Evolutionary conservation across 2,113 vertebrate species (phyloP).

Genomic region (Colius striatus): DNA sequence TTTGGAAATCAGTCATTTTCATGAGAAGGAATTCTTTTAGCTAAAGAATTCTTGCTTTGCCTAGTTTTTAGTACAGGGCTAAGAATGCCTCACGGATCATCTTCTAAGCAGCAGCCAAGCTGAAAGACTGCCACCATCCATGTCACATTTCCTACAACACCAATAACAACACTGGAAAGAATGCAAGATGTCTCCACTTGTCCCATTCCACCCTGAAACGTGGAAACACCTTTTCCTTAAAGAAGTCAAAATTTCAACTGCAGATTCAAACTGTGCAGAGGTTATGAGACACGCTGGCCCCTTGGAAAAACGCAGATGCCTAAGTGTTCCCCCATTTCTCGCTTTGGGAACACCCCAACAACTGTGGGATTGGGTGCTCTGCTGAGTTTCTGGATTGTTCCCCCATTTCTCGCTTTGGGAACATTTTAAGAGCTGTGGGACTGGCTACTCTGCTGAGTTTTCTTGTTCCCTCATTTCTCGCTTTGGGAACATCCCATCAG

Average conservation of each 20-base stretch:
- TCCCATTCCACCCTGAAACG: neutral
- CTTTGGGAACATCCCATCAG: neutral
- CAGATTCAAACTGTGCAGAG: conserved; percentile 2
- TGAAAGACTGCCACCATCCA: neutral
- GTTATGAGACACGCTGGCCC: neutral
- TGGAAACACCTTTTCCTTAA: neutral
- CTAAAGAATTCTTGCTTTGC: neutral
- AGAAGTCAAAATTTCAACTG: neutral
- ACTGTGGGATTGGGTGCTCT: neutral
- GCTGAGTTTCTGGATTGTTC: rapidly evolving
- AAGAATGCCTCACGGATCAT: neutral
- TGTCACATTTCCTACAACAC: neutral
- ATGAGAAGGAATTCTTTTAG: neutral
- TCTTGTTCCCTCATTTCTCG: neutral
- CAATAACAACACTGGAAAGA: neutral
- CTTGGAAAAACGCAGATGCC: neutral
- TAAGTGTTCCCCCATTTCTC: neutral
- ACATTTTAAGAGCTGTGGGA: neutral
- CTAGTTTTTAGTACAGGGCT: neutral
- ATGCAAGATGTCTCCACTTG: neutral
- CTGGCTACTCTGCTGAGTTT: neutral
- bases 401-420: conserved; percentile 13
- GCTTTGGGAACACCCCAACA: neutral
- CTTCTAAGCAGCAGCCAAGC: neutral
- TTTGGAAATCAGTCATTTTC: conserved; percentile 6